Percentiles rank a stretch among this genome's conserved stretches.
phyloP scores from a whole-genome alignment of 1,140 invertebrate species.

The Drosophila kurseongensis region DNA sequence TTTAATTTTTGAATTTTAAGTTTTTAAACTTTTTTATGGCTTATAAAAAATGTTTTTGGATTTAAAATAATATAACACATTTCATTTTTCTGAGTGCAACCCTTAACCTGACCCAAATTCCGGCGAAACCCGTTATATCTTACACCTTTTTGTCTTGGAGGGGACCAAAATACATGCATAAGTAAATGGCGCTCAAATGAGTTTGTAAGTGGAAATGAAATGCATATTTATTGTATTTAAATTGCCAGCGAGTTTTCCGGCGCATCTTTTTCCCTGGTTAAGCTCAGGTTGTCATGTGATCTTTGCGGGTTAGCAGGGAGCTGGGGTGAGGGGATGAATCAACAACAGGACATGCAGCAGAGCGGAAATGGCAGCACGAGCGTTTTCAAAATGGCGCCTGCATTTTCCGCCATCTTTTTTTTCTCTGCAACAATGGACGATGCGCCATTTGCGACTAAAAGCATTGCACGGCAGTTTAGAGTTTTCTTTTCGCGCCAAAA shows the following conservation, averaged over 20 bases:
- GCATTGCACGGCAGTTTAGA: conserved; percentile 57
- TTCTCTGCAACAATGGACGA: conserved; percentile 54
- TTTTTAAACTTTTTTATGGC: too few relatives aligned
- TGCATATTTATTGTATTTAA: conserved; percentile 83
- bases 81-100: not conserved
- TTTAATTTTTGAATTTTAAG: too few relatives aligned
- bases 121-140: conserved; percentile 56
- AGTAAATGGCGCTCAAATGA: conserved; percentile 74
- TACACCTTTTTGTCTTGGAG: conserved; percentile 66
- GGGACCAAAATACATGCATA: conserved; percentile 59
- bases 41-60: too few relatives aligned
- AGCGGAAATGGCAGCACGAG: conserved; percentile 63
- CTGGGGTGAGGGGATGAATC: conserved; percentile 2
- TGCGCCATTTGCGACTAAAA: conserved; percentile 61
- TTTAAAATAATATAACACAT: too few relatives aligned
- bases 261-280: conserved; percentile 13
- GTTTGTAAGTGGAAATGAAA: conserved; percentile 81
- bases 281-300: conserved; percentile 48
- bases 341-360: conserved; percentile 58
- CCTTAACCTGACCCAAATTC: conserved; percentile 60
- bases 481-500: conserved; percentile 61
- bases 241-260: conserved; percentile 56
- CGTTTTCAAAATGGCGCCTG: conserved; percentile 68
- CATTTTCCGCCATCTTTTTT: conserved; percentile 45
- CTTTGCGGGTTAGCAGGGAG: conserved; percentile 5